phyloP scores from a whole-genome alignment of 1,140 invertebrate species.

The Dryas iulia region DNA sequence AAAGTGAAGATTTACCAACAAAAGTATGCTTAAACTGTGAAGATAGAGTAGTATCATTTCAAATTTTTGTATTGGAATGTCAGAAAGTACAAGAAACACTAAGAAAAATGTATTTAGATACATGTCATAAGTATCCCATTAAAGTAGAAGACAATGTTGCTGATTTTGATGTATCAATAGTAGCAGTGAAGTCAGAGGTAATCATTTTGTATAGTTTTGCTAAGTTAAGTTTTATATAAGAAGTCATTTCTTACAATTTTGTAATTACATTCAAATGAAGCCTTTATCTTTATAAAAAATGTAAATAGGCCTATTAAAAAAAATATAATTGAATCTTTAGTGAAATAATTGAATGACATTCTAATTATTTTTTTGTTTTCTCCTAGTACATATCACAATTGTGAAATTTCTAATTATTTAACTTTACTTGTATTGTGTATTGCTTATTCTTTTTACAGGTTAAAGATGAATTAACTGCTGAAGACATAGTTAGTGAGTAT shows the following conservation, averaged over 20 bases:
- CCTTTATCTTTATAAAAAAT: too few relatives aligned
- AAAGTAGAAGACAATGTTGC: conserved; percentile 44
- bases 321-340: too few relatives aligned
- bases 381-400: too few relatives aligned
- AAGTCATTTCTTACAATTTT: too few relatives aligned
- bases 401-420: too few relatives aligned
- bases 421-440: too few relatives aligned
- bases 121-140: conserved; percentile 35
- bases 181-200: conserved; percentile 64
- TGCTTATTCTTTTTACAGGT: conserved; percentile 41
- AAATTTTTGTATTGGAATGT: conserved; percentile 70
- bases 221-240: too few relatives aligned
- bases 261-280: too few relatives aligned
- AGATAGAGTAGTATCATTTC: conserved; percentile 67
- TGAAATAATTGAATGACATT: too few relatives aligned
- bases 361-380: too few relatives aligned
- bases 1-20: conserved; percentile 60
- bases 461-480: conserved; percentile 60
- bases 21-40: conserved; percentile 72
- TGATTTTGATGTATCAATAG: conserved; percentile 29
- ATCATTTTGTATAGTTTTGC: background rate
- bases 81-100: conserved; percentile 64
- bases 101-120: conserved; percentile 50
- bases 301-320: too few relatives aligned
- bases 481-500: conserved; percentile 64